Percentiles rank a stretch among this genome's conserved stretches.
These are phyloP conservation scores for Marcusenius ussheri DNA, from an alignment of 2,113 vertebrate species.

Conservation along the genomic window DNA sequence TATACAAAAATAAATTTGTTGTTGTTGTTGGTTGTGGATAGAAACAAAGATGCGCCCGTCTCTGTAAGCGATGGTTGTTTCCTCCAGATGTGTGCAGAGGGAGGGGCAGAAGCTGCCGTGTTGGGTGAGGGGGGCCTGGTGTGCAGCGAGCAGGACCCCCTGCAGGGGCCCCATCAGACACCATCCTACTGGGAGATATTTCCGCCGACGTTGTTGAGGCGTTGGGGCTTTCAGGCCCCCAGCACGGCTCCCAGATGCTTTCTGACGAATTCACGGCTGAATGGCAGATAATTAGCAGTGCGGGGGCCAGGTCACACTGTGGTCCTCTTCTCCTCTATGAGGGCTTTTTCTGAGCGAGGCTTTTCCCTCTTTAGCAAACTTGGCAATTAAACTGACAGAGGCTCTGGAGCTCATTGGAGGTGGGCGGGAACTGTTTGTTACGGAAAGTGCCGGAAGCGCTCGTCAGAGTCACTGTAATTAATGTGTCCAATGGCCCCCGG, in stretches of 20 bases:
- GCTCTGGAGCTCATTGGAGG: not conserved
- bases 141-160: not conserved
- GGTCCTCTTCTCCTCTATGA: not conserved
- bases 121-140: not conserved
- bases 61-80: not conserved
- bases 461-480: slow-evolving; percentile 36
- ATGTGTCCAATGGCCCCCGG: slow-evolving; percentile 19
- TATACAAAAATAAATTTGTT: too few species aligned
- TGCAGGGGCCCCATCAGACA: not conserved
- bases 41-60: not conserved
- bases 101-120: not conserved
- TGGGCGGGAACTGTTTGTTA: slow-evolving; percentile 31
- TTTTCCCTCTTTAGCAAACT: not conserved
- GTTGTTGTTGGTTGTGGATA: not conserved
- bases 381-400: slow-evolving; percentile 12
- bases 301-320: not conserved
- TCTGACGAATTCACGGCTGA: not conserved
- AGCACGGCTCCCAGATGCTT: not conserved
- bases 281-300: not conserved
- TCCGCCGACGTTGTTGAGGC: not conserved
- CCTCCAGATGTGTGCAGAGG: not conserved
- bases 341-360: not conserved
- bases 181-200: not conserved
- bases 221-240: not conserved
- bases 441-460: slow-evolving; percentile 22